These are phyloP conservation scores for Lates calcarifer DNA, from an alignment of 2,113 vertebrate genomes.

Conservation along the genomic window DNA sequence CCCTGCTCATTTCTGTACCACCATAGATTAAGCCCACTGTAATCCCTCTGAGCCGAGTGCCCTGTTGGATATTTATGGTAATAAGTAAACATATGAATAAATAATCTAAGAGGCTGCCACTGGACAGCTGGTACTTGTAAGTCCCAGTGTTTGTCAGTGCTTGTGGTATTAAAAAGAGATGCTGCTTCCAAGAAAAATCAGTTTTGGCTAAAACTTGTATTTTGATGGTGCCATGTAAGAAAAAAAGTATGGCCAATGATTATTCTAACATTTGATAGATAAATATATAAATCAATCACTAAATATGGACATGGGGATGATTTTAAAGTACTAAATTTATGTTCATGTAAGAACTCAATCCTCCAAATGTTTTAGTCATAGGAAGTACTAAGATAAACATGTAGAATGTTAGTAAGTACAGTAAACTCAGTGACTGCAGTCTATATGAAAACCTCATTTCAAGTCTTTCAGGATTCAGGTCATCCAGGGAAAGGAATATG, in stretches of 20 bases:
- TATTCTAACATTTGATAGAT: not conserved
- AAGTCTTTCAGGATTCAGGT: slow-evolving; percentile 73
- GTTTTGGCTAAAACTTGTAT: slow-evolving; percentile 18
- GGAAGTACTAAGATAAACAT: slow-evolving; percentile 12
- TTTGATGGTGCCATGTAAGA: not conserved
- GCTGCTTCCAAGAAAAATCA: slow-evolving; percentile 63
- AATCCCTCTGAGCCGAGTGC: slow-evolving; percentile 77
- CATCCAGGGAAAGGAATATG: slow-evolving; percentile 50
- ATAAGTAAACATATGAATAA: slow-evolving; percentile 83
- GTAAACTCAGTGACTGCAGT: slow-evolving; percentile 40
- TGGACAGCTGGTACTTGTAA: slow-evolving; percentile 72
- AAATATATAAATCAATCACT: not conserved
- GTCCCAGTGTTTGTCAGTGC: slow-evolving; percentile 63
- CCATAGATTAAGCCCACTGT: slow-evolving; percentile 79
- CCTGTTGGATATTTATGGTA: slow-evolving; percentile 79
- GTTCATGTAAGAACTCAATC: not conserved
- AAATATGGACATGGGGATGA: not conserved
- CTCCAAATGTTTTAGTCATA: not conserved
- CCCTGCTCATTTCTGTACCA: slow-evolving; percentile 82
- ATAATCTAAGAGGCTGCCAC: slow-evolving; percentile 72
- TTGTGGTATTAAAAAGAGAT: slow-evolving; percentile 57
- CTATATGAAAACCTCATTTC: slow-evolving; percentile 58
- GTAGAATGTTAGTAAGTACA: slow-evolving; percentile 1
- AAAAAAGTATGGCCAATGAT: slow-evolving; percentile 1
- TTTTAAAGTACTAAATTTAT: not conserved